Conservation (phyloP, 2,888 invertebrate genomes). For the Eilema depressum region DNA sequence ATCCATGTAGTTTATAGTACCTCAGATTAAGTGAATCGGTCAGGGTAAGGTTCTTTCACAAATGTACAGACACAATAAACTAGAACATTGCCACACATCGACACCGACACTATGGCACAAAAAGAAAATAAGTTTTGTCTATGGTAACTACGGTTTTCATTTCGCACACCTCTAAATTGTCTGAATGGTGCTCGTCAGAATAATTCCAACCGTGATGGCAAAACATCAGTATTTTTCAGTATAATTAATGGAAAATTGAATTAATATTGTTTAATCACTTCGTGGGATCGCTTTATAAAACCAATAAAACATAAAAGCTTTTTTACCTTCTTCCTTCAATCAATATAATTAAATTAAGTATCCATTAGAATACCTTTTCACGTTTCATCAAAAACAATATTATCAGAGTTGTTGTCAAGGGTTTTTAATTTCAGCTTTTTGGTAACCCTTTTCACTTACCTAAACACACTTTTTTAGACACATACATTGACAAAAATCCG, state of each 20-base stretch:
- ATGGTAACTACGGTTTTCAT: too few species aligned
- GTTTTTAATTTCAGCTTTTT: background rate
- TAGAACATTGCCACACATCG: too few species aligned
- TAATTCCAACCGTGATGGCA: background rate
- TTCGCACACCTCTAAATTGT: too few species aligned
- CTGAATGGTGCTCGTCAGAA: background rate
- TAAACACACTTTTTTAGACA: background rate
- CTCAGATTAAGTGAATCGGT: too few species aligned
- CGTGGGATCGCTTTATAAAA: background rate
- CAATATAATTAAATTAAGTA: background rate
- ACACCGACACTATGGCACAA: too few species aligned
- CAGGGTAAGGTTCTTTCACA: too few species aligned
- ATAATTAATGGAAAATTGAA: background rate
- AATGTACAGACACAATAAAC: too few species aligned
- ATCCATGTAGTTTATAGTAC: background rate
- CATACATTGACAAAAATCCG: background rate
- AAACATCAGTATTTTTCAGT: background rate
- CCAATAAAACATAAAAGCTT: constrained; percentile 3
- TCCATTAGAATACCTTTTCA: background rate
- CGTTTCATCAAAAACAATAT: background rate
- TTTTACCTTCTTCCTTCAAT: background rate
- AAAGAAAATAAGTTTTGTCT: too few species aligned
- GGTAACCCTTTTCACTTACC: background rate
- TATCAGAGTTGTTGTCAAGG: constrained; percentile 1
- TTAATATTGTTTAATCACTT: background rate